Conservation (phyloP, 2,888 invertebrate genomes). For the Synanthedon formicaeformis region DNA sequence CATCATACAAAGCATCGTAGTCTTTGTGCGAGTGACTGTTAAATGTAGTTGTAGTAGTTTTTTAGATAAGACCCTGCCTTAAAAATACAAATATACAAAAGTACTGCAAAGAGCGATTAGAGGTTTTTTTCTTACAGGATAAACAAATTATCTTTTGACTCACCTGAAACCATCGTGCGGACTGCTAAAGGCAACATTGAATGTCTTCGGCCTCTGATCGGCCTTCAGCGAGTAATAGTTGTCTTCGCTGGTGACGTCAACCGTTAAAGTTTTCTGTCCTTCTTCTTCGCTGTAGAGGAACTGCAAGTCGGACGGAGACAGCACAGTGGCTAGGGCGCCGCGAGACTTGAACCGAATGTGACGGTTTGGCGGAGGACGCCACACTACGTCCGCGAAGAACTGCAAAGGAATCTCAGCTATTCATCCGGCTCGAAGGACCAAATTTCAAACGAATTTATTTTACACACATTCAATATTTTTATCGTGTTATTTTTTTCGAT, state of each 20-base stretch:
- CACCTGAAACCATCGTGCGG: constrained; percentile 54
- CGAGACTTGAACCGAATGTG: constrained; percentile 57
- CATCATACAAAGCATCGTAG: no score
- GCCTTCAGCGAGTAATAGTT: constrained; percentile 47
- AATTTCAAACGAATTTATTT: no score
- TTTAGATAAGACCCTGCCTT: no score
- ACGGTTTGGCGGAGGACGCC: constrained; percentile 53
- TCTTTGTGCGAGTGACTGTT: no score
- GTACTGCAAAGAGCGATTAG: no score
- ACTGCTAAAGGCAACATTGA: constrained; percentile 41
- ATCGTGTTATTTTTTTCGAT: no score
- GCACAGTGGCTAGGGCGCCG: constrained; percentile 40
- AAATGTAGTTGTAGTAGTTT: no score
- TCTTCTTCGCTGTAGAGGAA: constrained; percentile 35
- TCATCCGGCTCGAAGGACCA: no score
- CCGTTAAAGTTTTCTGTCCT: constrained; percentile 24
- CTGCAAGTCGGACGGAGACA: constrained; percentile 37
- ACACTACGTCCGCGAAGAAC: constrained; percentile 56
- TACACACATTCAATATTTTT: no score
- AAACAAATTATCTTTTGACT: no score
- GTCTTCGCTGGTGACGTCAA: constrained; percentile 35
- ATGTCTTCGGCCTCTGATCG: constrained; percentile 30
- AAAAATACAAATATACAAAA: no score
- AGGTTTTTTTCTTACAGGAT: no score
- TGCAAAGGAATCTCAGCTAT: constrained; percentile 10